A percentile compares a stretch with the other conserved stretches of the same genome.
Conservation (phyloP, 2,888 invertebrate species). For the Ecdyonurus torrentis region DNA sequence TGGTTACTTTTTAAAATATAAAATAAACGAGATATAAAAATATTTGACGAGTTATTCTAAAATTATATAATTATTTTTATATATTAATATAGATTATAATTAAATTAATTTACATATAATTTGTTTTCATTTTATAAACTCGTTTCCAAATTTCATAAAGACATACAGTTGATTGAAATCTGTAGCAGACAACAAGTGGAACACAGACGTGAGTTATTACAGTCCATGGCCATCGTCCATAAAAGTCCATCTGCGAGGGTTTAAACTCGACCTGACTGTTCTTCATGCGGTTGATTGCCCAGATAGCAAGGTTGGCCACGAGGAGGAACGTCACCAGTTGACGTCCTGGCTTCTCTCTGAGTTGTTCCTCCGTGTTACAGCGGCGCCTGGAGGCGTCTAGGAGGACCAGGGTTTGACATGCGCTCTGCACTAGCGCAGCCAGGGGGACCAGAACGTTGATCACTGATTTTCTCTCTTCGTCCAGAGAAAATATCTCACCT, state of each 20-base stretch:
- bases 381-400: constrained; percentile 45
- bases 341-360: constrained; percentile 60
- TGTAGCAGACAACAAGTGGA: constrained; percentile 76
- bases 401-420: constrained; percentile 24
- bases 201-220: constrained; percentile 78
- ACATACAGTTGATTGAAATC: constrained; percentile 84
- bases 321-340: constrained; percentile 72
- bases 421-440: constrained; percentile 25
- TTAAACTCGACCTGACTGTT: constrained; percentile 69
- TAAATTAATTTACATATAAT: neutral
- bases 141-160: constrained; percentile 86
- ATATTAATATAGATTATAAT: neutral
- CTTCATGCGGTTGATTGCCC: constrained; percentile 57
- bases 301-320: constrained; percentile 67
- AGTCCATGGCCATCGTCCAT: constrained; percentile 80
- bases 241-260: constrained; percentile 67
- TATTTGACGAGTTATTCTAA: no score
- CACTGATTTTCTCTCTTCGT: neutral
- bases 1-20: no score
- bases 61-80: neutral
- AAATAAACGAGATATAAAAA: no score
- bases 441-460: constrained; percentile 21
- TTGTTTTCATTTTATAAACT: constrained; percentile 45
- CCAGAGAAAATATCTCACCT: neutral
- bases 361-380: constrained; percentile 51